Evolutionary conservation across 2,888 invertebrate genomes (phyloP).

Genomic region (Carpatolechia fugitivella): DNA sequence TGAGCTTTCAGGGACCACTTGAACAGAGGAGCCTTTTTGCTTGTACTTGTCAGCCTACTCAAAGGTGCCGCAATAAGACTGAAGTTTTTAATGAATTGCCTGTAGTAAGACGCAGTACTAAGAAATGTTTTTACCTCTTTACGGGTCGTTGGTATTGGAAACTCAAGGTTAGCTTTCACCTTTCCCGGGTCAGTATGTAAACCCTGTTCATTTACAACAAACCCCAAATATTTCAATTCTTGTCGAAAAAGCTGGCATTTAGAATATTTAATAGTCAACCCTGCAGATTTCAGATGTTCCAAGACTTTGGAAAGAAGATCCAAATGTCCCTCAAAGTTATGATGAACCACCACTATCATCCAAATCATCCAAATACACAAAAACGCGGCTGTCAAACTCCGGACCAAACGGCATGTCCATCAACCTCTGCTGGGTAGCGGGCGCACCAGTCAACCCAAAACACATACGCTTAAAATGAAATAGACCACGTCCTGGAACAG

Average conservation of each 20-base stretch:
- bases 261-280: too few relatives aligned
- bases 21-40: too few relatives aligned
- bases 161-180: conserved; percentile 4
- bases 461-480: too few relatives aligned
- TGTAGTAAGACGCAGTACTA: conserved; percentile 15
- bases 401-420: neutral
- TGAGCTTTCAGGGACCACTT: too few relatives aligned
- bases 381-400: neutral
- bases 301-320: too few relatives aligned
- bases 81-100: conserved; percentile 19
- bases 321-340: neutral
- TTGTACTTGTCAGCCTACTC: neutral
- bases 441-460: neutral
- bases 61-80: conserved; percentile 16
- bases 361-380: neutral
- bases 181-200: conserved; percentile 6
- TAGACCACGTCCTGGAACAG: neutral
- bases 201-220: conserved; percentile 1
- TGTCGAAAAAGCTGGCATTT: neutral
- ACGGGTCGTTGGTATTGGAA: conserved; percentile 5
- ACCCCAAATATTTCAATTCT: conserved; percentile 1
- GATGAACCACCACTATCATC: neutral
- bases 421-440: neutral
- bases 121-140: conserved; percentile 15
- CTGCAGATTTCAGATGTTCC: too few relatives aligned